phyloP scores from a whole-genome alignment of 2,888 invertebrate genomes.

The Diarsia mendica region DNA sequence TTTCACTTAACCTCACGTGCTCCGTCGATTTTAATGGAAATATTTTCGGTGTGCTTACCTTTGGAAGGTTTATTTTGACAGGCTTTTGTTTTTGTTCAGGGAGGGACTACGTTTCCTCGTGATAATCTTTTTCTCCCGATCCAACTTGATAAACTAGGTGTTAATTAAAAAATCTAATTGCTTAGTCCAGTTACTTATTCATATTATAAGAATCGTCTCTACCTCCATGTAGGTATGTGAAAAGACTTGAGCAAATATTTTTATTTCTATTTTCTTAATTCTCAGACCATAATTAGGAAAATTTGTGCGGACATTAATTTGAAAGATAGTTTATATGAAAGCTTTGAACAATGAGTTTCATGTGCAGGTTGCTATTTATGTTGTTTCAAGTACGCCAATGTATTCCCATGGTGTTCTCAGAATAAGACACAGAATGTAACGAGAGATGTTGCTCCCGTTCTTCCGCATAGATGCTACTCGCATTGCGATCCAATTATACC shows the following conservation, averaged over 20 bases:
- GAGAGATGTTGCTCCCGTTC: conserved; percentile 84
- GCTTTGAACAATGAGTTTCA: conserved; percentile 57
- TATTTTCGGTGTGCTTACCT: conserved; percentile 63
- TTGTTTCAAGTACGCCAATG: conserved; percentile 51
- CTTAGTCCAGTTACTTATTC: conserved; percentile 20
- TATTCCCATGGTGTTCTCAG: conserved; percentile 88
- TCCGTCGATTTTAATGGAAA: conserved; percentile 74
- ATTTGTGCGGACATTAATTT: conserved; percentile 56
- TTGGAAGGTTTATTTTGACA: conserved; percentile 43
- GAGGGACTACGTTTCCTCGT: conserved; percentile 1
- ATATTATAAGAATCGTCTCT: conserved; percentile 34
- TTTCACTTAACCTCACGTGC: conserved; percentile 81
- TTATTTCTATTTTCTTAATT: conserved; percentile 44
- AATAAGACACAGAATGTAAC: conserved; percentile 89
- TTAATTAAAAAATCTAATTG: conserved; percentile 16
- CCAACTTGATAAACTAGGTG: background rate
- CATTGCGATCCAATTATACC: conserved; percentile 89
- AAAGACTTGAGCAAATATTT: conserved; percentile 59
- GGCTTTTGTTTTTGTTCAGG: conserved; percentile 40
- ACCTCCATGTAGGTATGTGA: conserved; percentile 41
- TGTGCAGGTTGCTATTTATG: conserved; percentile 51
- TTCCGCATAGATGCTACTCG: conserved; percentile 88
- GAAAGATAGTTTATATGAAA: conserved; percentile 53
- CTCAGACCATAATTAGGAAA: conserved; percentile 57
- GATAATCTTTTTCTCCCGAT: background rate